phyloP scores from a whole-genome alignment of 2,888 invertebrate genomes.

The Galerucella calmariensis region DNA sequence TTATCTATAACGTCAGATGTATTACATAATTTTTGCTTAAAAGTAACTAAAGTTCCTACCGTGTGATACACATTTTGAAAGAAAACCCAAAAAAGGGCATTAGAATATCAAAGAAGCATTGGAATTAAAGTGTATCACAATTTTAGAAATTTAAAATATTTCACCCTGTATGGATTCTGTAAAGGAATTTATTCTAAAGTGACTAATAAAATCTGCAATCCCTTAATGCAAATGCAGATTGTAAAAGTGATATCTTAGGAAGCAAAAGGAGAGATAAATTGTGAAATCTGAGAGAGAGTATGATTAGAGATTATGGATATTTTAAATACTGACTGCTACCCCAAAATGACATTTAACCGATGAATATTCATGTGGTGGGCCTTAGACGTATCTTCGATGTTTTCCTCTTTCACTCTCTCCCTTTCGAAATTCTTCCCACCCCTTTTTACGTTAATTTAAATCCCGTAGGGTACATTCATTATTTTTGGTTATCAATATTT shows the following conservation, averaged over 20 bases:
- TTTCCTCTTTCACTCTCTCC: conserved; percentile 8
- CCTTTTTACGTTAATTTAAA: conserved; percentile 7
- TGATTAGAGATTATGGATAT: conserved; percentile 62
- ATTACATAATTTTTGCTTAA: too few species aligned
- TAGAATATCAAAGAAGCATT: too few species aligned
- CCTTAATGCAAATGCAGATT: conserved; percentile 46
- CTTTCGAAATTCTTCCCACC: neutral
- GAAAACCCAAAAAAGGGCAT: too few species aligned
- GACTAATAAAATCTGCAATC: conserved; percentile 36
- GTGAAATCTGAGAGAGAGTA: conserved; percentile 58
- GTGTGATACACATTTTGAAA: too few species aligned
- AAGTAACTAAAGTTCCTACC: too few species aligned
- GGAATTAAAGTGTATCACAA: too few species aligned
- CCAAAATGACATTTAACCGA: conserved; percentile 58
- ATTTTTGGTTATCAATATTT: neutral
- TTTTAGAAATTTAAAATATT: neutral
- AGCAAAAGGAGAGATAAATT: conserved; percentile 45
- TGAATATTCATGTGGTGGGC: conserved; percentile 60
- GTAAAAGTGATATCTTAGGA: conserved; percentile 45
- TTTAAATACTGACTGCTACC: conserved; percentile 59
- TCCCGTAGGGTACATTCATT: conserved; percentile 5
- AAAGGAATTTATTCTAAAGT: conserved; percentile 19
- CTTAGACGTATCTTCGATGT: conserved; percentile 54
- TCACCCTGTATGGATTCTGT: conserved; percentile 3
- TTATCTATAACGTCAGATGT: too few species aligned